Evolutionary conservation across 2,888 invertebrate genomes (phyloP).

Genomic region (Mystacides longicornis): DNA sequence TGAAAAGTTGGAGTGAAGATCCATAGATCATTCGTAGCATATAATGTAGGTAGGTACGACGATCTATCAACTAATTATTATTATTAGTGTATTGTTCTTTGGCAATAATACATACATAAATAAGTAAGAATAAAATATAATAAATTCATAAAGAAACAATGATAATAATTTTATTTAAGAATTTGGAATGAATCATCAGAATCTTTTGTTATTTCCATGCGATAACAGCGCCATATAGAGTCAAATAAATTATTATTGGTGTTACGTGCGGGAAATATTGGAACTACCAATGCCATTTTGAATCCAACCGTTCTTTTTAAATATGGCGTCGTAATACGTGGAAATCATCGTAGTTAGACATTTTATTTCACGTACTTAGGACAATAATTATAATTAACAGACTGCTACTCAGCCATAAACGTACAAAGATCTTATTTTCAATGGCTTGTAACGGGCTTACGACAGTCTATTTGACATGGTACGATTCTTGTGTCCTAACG

Average conservation of each 20-base stretch:
- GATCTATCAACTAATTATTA: background rate
- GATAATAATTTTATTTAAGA: constrained; percentile 2
- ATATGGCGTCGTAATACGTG: too few species aligned
- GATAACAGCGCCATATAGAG: too few species aligned
- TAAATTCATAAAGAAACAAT: background rate
- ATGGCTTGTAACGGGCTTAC: too few species aligned
- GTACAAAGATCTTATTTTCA: too few species aligned
- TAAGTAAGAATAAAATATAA: background rate
- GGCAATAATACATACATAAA: background rate
- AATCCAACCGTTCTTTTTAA: too few species aligned
- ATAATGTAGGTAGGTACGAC: background rate
- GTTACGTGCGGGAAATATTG: background rate
- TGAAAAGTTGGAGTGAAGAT: background rate
- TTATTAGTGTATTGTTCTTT: background rate
- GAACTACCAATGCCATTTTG: background rate
- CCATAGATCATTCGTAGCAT: background rate
- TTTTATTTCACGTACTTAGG: too few species aligned
- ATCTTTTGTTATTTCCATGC: constrained; percentile 2
- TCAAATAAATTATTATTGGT: background rate
- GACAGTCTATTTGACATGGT: too few species aligned
- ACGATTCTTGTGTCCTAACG: too few species aligned
- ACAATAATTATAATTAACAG: too few species aligned
- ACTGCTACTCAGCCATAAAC: too few species aligned
- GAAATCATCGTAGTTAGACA: too few species aligned
- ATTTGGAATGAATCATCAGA: background rate